Evolutionary conservation across 2,888 invertebrate species (phyloP), one percentile per base, ranked within the genome.

Genomic region (Argyresthia albistria): DNA sequence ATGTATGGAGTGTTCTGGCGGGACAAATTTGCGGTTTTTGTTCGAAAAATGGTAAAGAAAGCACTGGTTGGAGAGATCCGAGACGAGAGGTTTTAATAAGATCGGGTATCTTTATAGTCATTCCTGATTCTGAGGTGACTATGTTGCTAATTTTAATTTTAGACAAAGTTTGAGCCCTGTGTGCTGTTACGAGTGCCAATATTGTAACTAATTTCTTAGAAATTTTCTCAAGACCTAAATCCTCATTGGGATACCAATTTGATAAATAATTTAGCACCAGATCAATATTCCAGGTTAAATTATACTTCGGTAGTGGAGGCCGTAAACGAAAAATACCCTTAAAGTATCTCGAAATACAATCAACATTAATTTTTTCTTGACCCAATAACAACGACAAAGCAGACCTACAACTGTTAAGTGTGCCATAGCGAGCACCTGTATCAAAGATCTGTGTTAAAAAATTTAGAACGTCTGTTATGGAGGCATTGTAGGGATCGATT

Each of bases 391-490:
- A 16, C 50, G 45, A 48, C 51, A 53, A 8, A 53, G 16, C 14
- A 35, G 37, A 35, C 46, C 37, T 3, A 53, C 14, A n/a, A 42
- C 3, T 10, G 39, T 55, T 42, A 52, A 39, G 39, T 52, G 54
- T 14, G 52, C 48, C 15, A 45, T n/a, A 35, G 49, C 45, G 10
- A 52, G 51, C 3, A 49, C 53, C n/a, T 48, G 51, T 51, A 55
- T 55, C 11, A 48, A 43, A 37, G 53, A 53, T 42, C 53, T 43
- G 35, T 51, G 39, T 39, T 9, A 39, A n/a, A 55, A 3, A 48
- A 35, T 9, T 53, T 53, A 11, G 53, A 52, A 7, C 54, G 51
- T 11, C 53, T 54, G 35, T 54, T 56, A 15, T 56, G 51, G 16
- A 56, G 45, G 4, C 53, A 4, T 25, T 43, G 35, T 15, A 50